Evolutionary conservation across 2,888 invertebrate species (phyloP).

Genomic region (Incurvaria masculella): DNA sequence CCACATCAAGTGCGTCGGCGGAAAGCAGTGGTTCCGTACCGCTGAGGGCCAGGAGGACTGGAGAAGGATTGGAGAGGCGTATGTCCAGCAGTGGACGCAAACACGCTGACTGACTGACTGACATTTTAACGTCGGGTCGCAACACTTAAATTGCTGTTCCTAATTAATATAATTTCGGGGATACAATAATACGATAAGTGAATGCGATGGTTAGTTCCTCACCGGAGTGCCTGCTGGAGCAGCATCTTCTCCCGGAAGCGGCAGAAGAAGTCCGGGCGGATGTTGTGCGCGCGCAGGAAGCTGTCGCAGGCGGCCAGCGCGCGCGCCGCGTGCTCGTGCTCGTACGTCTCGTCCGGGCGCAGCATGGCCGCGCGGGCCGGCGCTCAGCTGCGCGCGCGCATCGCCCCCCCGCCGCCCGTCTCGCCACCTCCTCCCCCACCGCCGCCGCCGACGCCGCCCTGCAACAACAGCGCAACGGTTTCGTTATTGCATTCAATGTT

Average conservation of each 20-base stretch:
- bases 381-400: slow-evolving; percentile 67
- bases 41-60: no score
- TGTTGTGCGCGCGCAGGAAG: slow-evolving; percentile 52
- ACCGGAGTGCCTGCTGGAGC: slow-evolving; percentile 47
- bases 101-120: no score
- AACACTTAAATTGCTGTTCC: no score
- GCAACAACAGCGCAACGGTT: slow-evolving; percentile 8
- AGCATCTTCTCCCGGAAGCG: slow-evolving; percentile 56
- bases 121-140: no score
- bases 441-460: slow-evolving; percentile 11
- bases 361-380: slow-evolving; percentile 62
- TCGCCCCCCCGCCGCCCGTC: slow-evolving; percentile 52
- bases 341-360: slow-evolving; percentile 78
- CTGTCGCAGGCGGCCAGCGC: slow-evolving; percentile 32
- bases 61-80: no score
- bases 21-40: no score
- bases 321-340: slow-evolving; percentile 47
- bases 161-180: no score
- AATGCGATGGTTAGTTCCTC: no score
- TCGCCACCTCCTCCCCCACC: slow-evolving; percentile 16
- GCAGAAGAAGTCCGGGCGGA: slow-evolving; percentile 77
- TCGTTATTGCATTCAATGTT: neutral
- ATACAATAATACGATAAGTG: no score
- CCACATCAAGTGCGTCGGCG: no score
- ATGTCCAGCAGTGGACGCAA: no score